phyloP scores from a whole-genome alignment of 2,797 vertebrate genomes.

The Rhadinocentrus ornatus region DNA sequence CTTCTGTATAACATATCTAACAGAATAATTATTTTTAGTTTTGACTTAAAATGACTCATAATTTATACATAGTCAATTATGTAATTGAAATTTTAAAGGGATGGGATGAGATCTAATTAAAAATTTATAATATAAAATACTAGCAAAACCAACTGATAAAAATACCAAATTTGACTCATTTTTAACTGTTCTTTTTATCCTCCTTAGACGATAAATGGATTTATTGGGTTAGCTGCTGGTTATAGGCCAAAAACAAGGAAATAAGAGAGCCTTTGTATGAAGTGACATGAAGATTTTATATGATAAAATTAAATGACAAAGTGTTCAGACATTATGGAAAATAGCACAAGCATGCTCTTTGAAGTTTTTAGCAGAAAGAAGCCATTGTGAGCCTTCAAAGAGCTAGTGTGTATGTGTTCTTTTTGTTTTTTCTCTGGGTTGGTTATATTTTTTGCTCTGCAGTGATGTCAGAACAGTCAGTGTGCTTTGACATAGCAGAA shows the following conservation, averaged over 20 bases:
- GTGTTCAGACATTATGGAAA: slow-evolving; percentile 43
- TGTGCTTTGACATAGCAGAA: not conserved
- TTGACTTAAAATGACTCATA: slow-evolving; percentile 10
- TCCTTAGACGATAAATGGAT: not conserved
- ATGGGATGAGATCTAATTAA: not conserved
- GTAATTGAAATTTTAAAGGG: slow-evolving; percentile 8
- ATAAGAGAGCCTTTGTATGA: slow-evolving; percentile 27
- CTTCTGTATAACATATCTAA: not conserved
- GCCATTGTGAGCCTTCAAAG: slow-evolving; percentile 56
- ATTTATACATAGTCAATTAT: slow-evolving; percentile 4
- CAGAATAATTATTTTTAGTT: not conserved
- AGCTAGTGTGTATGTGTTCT: slow-evolving; percentile 26
- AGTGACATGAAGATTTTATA: slow-evolving; percentile 45
- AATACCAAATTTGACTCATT: not conserved
- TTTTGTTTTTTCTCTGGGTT: slow-evolving; percentile 28
- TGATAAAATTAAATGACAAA: slow-evolving; percentile 34
- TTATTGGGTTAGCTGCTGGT: slow-evolving; percentile 11
- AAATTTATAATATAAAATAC: not conserved
- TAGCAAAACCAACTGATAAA: slow-evolving; percentile 3
- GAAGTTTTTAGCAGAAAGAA: slow-evolving; percentile 55
- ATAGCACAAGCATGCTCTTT: slow-evolving; percentile 54
- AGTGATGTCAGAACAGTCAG: slow-evolving; percentile 7
- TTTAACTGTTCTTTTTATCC: not conserved
- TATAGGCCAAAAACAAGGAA: not conserved
- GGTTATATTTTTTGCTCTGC: slow-evolving; percentile 25